Base-by-base conservation (phyloP, 2,797 vertebrate genomes). In the Myiothlypis coronata region DNA sequence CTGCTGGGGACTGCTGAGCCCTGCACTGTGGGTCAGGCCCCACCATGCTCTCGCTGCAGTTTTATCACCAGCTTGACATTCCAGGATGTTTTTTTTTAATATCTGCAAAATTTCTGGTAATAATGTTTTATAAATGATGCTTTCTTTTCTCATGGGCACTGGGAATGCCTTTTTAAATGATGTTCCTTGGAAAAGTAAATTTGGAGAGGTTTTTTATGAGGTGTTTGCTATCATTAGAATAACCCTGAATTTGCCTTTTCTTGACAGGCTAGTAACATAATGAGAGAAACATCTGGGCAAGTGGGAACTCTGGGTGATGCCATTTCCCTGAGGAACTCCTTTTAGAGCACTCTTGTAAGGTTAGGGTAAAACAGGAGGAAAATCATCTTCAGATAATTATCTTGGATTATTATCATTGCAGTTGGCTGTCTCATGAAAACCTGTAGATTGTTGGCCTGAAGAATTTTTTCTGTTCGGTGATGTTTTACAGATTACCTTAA, bases 211-310 rank as follows among this genome's bases (percentile, higher is more conserved):
- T 97, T 97, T 98, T 98, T 97, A 98, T 96, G 97, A 97, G 94
- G 97, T 97, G 95, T 97, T 97, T 97, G 97, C 97, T 97, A 95
- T 97, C 97, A 97, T 97, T 97, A 97, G 97, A 97, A 97, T 98
- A 97, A 97, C 95, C 96, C 83, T 88, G 94, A 95, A 92, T 97
- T 95, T 97, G 93, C 94, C 93, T 97, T 96, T 95, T 96, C 87
- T 96, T 87, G 85, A 97, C 95, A 95, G 79, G 83, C 91, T 95
- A 88, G 70, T 94, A 96, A 89, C 85, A 60, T 97, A 96, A 98
- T 94, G 97, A 97, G 97, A 94, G 96, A 97, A 98, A 96, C 97
- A 98, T 97, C 97, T 98, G 97, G 96, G 89, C 87, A 97, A 97
- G 71, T 96, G 93, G 95, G 91, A 97, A 65, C 76, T 95, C 89